phyloP scores from a whole-genome alignment of 92 coral and sea anemone genomes.

The Epizoanthus rinbou region DNA sequence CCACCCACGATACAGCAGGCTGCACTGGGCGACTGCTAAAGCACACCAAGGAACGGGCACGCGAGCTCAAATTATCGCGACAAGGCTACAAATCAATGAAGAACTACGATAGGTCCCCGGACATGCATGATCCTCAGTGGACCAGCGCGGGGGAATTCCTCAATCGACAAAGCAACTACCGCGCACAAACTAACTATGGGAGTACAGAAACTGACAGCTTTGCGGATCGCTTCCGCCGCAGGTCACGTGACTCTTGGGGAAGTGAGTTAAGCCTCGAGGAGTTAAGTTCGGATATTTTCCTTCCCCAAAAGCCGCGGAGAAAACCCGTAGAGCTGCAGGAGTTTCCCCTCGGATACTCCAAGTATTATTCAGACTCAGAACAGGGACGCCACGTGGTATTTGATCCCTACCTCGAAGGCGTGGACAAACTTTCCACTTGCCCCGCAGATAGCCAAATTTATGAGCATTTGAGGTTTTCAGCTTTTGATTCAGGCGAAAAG shows the following conservation, averaged over 20 bases:
- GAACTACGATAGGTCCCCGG: constrained; percentile 31
- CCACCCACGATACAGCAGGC: constrained; percentile 9
- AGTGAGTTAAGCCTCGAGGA: constrained; percentile 31
- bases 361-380: constrained; percentile 27
- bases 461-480: constrained; percentile 6
- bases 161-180: constrained; percentile 32
- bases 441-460: background rate
- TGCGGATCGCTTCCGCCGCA: constrained; percentile 44
- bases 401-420: constrained; percentile 37
- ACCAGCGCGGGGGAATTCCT: constrained; percentile 39
- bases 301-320: constrained; percentile 30
- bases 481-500: constrained; percentile 7
- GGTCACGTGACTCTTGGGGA: constrained; percentile 46
- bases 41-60: constrained; percentile 19
- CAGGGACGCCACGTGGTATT: constrained; percentile 13
- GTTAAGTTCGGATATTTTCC: background rate
- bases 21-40: constrained; percentile 27
- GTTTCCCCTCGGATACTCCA: constrained; percentile 38
- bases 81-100: constrained; percentile 33
- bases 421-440: constrained; percentile 2
- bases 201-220: constrained; percentile 32
- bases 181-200: constrained; percentile 18
- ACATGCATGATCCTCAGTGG: constrained; percentile 41
- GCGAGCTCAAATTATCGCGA: constrained; percentile 30
- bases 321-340: constrained; percentile 42